A percentile compares a stretch with the other conserved stretches of the same genome.
phyloP scores from a whole-genome alignment of 1,140 invertebrate genomes.

The Eumeta japonica region DNA sequence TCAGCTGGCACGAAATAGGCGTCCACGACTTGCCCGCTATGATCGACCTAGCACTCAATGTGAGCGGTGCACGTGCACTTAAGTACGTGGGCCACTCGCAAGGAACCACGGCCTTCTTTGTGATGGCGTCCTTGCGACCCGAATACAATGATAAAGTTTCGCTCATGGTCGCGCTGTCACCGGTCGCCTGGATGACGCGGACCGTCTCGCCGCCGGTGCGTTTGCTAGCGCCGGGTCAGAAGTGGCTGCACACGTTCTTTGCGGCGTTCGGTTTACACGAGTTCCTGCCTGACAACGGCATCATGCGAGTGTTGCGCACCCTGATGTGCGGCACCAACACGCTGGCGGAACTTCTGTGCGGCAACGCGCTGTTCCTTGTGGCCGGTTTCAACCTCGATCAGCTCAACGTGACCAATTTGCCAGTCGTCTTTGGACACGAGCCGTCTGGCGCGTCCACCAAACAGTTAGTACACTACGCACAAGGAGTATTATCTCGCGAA shows the following conservation, averaged over 20 bases:
- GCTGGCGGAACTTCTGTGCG: slow-evolving; percentile 58
- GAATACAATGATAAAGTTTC: slow-evolving; percentile 66
- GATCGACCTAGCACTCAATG: slow-evolving; percentile 65
- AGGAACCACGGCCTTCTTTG: slow-evolving; percentile 48
- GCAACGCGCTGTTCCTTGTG: slow-evolving; percentile 62
- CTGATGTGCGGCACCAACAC: slow-evolving; percentile 54
- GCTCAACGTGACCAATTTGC: slow-evolving; percentile 57
- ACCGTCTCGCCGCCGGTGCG: slow-evolving; percentile 60
- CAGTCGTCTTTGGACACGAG: slow-evolving; percentile 72
- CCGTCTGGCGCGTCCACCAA: slow-evolving; percentile 78
- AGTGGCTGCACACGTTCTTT: slow-evolving; percentile 59
- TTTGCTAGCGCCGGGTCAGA: slow-evolving; percentile 51
- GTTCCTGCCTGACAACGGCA: slow-evolving; percentile 56
- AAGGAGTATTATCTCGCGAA: slow-evolving; percentile 51
- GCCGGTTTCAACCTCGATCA: slow-evolving; percentile 55
- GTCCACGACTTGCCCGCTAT: slow-evolving; percentile 72
- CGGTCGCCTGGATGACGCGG: slow-evolving; percentile 64
- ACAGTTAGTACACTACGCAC: slow-evolving; percentile 72
- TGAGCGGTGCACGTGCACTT: slow-evolving; percentile 54
- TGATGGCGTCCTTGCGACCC: slow-evolving; percentile 59
- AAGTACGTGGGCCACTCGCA: slow-evolving; percentile 67
- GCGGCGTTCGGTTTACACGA: slow-evolving; percentile 59
- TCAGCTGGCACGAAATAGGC: slow-evolving; percentile 72
- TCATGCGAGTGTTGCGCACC: slow-evolving; percentile 53
- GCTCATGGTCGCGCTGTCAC: slow-evolving; percentile 65